Evolutionary conservation across 2,113 vertebrate species (phyloP).

Genomic region (Panthera leo): DNA sequence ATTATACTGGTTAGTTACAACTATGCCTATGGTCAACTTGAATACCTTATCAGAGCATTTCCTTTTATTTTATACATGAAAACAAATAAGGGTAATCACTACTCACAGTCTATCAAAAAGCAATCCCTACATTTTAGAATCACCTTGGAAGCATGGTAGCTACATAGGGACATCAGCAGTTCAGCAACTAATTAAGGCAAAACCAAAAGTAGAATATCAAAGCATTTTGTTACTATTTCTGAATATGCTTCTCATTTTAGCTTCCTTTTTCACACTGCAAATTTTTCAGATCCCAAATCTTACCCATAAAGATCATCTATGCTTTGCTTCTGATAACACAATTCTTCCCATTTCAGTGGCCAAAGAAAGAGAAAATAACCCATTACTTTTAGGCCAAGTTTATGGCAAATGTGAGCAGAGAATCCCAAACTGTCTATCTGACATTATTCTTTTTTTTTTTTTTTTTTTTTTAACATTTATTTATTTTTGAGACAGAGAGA

Average conservation of each 20-base stretch:
- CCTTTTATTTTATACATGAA: not conserved
- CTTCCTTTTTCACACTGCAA: constrained; percentile 37
- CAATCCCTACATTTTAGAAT: not conserved
- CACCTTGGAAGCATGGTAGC: not conserved
- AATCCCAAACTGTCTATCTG: not conserved
- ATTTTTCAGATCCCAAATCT: constrained; percentile 35
- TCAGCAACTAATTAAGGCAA: not conserved
- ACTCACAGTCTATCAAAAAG: not conserved
- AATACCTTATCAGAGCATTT: not conserved
- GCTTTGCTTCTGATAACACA: not conserved
- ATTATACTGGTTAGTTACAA: not conserved
- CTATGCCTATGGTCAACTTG: no score
- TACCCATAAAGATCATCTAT: not conserved
- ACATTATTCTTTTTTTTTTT: not conserved
- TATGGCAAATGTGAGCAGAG: not conserved
- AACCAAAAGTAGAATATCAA: not conserved
- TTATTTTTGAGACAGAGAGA: no score
- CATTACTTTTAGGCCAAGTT: not conserved
- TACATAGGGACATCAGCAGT: not conserved
- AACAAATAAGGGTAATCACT: not conserved
- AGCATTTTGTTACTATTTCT: not conserved
- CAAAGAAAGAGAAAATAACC: not conserved
- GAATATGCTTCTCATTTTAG: constrained; percentile 18
- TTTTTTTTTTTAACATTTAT: no score
- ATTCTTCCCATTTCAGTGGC: not conserved